These are phyloP conservation scores for Stegodyphus dumicola DNA, from an alignment of 1,140 invertebrate species.

Conservation along the genomic window DNA sequence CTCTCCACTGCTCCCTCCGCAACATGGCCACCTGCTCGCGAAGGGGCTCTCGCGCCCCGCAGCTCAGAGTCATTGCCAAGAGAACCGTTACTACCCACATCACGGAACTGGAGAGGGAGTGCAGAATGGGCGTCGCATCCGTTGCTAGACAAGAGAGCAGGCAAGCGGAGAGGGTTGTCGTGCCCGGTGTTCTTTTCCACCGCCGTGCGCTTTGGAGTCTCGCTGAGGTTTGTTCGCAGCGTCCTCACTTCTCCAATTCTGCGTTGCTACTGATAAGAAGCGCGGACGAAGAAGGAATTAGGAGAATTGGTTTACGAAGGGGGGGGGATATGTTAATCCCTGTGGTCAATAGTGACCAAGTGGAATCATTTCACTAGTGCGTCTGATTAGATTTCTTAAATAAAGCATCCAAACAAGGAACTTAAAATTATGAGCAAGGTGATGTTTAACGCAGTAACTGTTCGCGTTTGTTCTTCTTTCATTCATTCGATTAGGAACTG, in stretches of 20 bases:
- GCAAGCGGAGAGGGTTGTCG: background rate
- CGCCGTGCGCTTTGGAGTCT: no score
- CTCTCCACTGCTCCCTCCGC: conserved; percentile 13
- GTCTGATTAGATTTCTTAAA: no score
- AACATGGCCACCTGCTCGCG: conserved; percentile 22
- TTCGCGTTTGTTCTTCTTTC: no score
- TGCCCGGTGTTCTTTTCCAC: no score
- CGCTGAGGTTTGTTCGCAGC: no score
- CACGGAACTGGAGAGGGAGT: background rate
- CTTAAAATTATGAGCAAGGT: no score
- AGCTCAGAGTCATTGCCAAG: background rate
- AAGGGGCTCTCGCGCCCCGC: background rate
- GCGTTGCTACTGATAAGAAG: background rate
- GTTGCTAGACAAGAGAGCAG: background rate
- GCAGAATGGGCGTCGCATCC: background rate
- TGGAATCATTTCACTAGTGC: no score
- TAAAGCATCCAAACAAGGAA: no score
- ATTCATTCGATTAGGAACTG: no score
- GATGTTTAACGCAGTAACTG: no score
- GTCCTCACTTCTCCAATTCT: conserved; percentile 2
- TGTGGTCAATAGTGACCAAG: background rate
- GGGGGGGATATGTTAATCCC: background rate
- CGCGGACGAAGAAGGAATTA: no score
- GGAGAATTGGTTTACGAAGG: background rate
- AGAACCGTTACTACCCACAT: background rate